Percentiles rank a stretch among this genome's conserved stretches.
phyloP scores from a whole-genome alignment of 2,888 invertebrate species.

The Seira sanloemensis region DNA sequence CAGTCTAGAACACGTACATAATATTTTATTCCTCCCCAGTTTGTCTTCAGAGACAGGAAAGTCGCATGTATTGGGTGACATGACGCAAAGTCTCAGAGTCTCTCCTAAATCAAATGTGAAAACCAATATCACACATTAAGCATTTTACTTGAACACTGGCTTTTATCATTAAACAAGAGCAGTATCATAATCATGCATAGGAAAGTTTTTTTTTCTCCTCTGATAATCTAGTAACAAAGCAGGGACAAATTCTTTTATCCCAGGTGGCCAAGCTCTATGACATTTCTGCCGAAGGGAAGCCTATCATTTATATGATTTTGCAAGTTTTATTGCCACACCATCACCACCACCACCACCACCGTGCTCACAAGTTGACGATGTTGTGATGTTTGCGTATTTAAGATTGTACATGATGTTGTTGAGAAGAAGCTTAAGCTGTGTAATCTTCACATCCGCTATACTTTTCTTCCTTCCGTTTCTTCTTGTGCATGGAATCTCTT shows the following conservation, averaged over 20 bases:
- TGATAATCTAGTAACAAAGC: constrained; percentile 1
- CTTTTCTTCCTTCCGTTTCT: neutral
- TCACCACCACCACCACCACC: too few species aligned
- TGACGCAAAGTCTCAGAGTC: too few species aligned
- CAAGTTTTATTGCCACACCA: neutral
- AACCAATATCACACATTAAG: neutral
- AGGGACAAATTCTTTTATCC: neutral
- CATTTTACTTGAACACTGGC: neutral
- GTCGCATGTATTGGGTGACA: too few species aligned
- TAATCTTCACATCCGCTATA: constrained; percentile 10
- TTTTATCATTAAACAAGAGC: neutral
- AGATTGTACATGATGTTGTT: neutral
- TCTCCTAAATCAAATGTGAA: neutral
- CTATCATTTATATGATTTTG: neutral
- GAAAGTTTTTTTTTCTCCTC: neutral
- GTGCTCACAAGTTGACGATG: constrained; percentile 9
- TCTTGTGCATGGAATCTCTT: too few species aligned
- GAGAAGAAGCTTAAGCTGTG: neutral
- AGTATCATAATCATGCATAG: neutral
- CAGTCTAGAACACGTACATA: too few species aligned
- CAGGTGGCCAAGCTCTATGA: neutral
- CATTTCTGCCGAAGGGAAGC: neutral
- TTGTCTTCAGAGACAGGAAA: too few species aligned
- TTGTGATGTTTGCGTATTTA: constrained; percentile 2
- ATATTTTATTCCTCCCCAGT: too few species aligned